These are phyloP conservation scores for Physocephala rufipes DNA, from an alignment of 2,888 invertebrate genomes.

Conservation along the genomic window DNA sequence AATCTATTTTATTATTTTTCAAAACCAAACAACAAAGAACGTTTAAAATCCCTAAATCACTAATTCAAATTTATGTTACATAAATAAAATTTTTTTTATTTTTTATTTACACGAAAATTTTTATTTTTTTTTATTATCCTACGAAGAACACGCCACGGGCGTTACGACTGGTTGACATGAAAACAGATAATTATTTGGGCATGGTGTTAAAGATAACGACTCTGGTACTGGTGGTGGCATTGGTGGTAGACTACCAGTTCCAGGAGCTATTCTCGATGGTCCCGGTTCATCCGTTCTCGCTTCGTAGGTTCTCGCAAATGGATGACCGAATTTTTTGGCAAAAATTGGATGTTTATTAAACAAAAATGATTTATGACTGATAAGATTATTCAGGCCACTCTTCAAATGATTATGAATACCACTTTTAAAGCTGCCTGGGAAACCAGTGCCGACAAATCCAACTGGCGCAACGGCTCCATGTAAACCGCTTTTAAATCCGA, in stretches of 20 bases:
- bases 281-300: slow-evolving; percentile 15
- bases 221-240: slow-evolving; percentile 31
- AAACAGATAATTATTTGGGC: slow-evolving; percentile 52
- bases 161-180: slow-evolving; percentile 52
- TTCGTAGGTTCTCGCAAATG: slow-evolving; percentile 47
- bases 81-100: too few species aligned
- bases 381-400: not conserved
- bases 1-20: too few species aligned
- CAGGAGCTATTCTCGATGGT: not conserved
- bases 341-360: slow-evolving; percentile 7
- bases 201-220: too few species aligned
- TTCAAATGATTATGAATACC: not conserved
- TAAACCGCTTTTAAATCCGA: slow-evolving; percentile 35
- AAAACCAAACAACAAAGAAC: too few species aligned
- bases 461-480: slow-evolving; percentile 18
- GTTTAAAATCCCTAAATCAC: too few species aligned
- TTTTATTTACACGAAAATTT: too few species aligned
- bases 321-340: slow-evolving; percentile 25
- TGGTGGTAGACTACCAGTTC: not conserved
- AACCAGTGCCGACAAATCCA: slow-evolving; percentile 8
- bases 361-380: slow-evolving; percentile 7
- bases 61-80: too few species aligned
- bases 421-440: not conserved
- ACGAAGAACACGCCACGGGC: slow-evolving; percentile 49
- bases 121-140: slow-evolving; percentile 45